Evolutionary conservation across 2,113 vertebrate species (phyloP).

Genomic region (Colossoma macropomum): DNA sequence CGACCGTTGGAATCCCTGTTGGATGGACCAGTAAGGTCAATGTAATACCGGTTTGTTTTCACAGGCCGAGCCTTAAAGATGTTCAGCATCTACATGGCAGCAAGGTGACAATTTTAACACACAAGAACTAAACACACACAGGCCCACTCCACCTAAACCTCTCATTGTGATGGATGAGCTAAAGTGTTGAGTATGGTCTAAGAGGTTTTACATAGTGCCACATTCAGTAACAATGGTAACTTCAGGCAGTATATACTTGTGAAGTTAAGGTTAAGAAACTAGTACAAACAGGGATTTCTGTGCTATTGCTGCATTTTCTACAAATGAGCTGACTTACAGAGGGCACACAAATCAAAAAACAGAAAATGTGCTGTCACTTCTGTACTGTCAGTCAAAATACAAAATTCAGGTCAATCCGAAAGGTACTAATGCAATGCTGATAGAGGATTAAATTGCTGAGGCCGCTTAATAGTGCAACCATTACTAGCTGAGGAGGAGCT

Average conservation of each 20-base stretch:
- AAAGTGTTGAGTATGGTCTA: neutral
- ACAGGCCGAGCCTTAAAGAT: neutral
- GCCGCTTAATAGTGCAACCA: neutral
- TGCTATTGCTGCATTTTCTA: neutral
- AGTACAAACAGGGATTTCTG: too few species aligned
- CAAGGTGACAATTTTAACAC: slow-evolving; percentile 3
- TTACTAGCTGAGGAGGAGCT: neutral
- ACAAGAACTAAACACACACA: slow-evolving; percentile 8
- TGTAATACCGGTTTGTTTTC: too few species aligned
- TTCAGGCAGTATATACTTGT: neutral
- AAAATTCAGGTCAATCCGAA: neutral
- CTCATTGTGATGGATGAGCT: neutral
- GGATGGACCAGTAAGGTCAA: neutral
- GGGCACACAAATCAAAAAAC: too few species aligned
- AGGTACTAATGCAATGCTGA: neutral
- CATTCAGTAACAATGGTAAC: neutral
- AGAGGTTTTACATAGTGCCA: neutral
- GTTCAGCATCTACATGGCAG: neutral
- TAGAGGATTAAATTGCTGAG: neutral
- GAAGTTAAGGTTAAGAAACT: neutral
- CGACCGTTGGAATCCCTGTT: neutral
- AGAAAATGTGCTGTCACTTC: too few species aligned
- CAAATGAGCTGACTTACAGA: neutral
- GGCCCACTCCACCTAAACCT: neutral
- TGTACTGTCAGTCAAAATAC: neutral